Base-by-base conservation (phyloP, 2,797 vertebrate genomes). In the Euthynnus affinis region DNA sequence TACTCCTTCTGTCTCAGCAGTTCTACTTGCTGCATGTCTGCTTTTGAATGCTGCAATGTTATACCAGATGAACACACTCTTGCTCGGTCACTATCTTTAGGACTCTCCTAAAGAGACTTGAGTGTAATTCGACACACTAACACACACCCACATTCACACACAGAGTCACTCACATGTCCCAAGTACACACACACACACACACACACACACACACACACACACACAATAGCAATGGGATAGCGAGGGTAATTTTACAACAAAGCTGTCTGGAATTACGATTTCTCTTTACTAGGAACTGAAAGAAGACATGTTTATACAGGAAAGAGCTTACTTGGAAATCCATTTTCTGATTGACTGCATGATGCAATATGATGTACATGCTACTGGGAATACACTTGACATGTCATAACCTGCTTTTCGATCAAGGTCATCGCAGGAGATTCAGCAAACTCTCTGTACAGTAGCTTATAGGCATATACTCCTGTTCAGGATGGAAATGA, bases 181-280 rank as follows among this genome's bases (percentile, higher is more conserved):
- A 8, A 20, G 46, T 49, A 3, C 46, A 69, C 62, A 53, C 40
- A 52, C 44, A 56, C 44, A 82, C 51, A 62, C 29, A 69, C 74
- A 83, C 78, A 57, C 71, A 53, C 27, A 7, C 12, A 3, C 46
- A 69, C 62, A 53, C 40, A 52, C 44, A 56, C 44, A 82, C 51
- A 62, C 29, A 69, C 74, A 83, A 44, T 18, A 55, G 88, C 67
- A 89, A 86, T 22, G 40, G 63, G 84, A 90, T 85, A 91, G 81
- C 46, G 0, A 79, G 83, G 83, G 77, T 92, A 63, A 71, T 71
- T 89, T 90, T 88, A 88, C 88, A 89, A 88, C 83, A 87, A 80
- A 78, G 76, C 81, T 85, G 88, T 90, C 87, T 91, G 87, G 86
- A 90, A 92, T 91, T 90, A 87, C 89, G 89, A 88, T 89, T 89